Conservation (phyloP, 2,888 invertebrate species). For the Clistopyga incitator region DNA sequence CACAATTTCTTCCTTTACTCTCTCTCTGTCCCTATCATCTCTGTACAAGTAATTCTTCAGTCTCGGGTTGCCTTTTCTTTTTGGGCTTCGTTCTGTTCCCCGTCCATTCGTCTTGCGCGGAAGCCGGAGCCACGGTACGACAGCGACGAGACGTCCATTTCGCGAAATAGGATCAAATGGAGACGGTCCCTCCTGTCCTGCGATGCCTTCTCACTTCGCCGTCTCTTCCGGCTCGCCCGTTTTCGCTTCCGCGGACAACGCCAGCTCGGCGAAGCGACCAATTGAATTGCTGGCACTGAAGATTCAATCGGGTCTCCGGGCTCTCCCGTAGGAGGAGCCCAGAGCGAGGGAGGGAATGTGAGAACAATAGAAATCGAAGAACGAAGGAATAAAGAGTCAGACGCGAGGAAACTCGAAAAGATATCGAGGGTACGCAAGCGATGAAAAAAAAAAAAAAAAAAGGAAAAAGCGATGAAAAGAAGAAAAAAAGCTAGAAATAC, state of each 20-base stretch:
- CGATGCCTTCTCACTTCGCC: constrained; percentile 28
- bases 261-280: constrained; percentile 63
- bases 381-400: constrained; percentile 45
- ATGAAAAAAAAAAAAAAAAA: constrained; percentile 33
- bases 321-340: neutral
- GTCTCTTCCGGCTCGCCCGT: constrained; percentile 32
- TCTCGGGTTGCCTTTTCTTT: neutral
- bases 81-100: constrained; percentile 6
- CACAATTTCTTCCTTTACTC: neutral
- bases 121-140: constrained; percentile 18
- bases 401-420: constrained; percentile 57
- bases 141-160: constrained; percentile 43
- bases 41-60: neutral
- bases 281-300: constrained; percentile 72
- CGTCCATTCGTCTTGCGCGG: constrained; percentile 34
- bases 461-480: constrained; percentile 29
- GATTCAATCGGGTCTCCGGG: constrained; percentile 72
- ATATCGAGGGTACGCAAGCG: constrained; percentile 22
- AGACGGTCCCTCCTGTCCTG: constrained; percentile 17
- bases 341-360: constrained; percentile 39
- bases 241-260: constrained; percentile 50
- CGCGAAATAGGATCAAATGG: constrained; percentile 58
- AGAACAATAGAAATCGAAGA: constrained; percentile 52
- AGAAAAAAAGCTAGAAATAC: constrained; percentile 18
- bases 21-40: neutral